A percentile compares a stretch with the other conserved stretches of the same genome.
These are phyloP conservation scores for Arothron firmamentum DNA, from an alignment of 2,113 vertebrate genomes.

Conservation along the genomic window DNA sequence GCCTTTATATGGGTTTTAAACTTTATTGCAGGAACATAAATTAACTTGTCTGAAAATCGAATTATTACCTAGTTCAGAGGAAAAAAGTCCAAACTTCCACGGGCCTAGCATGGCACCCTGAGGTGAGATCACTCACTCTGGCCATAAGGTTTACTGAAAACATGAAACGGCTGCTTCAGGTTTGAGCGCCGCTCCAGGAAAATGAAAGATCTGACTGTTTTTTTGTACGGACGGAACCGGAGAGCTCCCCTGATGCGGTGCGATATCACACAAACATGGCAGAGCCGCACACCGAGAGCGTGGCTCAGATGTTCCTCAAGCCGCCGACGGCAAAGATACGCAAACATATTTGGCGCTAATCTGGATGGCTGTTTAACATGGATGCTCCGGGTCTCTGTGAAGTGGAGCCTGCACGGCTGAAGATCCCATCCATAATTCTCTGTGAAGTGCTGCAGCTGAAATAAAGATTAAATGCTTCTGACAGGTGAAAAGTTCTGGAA, in stretches of 20 bases:
- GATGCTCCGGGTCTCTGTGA: conserved; percentile 62
- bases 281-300: conserved; percentile 32
- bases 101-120: conserved; percentile 38
- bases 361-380: conserved; percentile 74
- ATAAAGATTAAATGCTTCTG: conserved; percentile 66
- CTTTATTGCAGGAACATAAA: conserved; percentile 53
- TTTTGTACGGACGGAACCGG: conserved; percentile 34
- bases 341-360: conserved; percentile 73
- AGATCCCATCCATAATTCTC: conserved; percentile 71
- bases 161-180: conserved; percentile 39
- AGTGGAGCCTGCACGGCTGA: conserved; percentile 62
- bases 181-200: conserved; percentile 25
- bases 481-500: conserved; percentile 74
- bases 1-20: conserved; percentile 49
- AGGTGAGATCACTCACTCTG: conserved; percentile 56
- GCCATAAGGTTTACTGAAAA: conserved; percentile 45
- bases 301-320: conserved; percentile 40
- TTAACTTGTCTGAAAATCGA: conserved; percentile 45
- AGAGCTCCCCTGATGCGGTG: conserved; percentile 35
- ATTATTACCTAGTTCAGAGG: conserved; percentile 25
- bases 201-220: conserved; percentile 50
- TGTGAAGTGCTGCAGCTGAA: conserved; percentile 69
- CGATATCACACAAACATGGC: conserved; percentile 43
- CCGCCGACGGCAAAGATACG: conserved; percentile 54
- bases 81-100: conserved; percentile 42